Evolutionary conservation across 2,113 vertebrate species (phyloP).

Genomic region (Aegotheles bennettii): DNA sequence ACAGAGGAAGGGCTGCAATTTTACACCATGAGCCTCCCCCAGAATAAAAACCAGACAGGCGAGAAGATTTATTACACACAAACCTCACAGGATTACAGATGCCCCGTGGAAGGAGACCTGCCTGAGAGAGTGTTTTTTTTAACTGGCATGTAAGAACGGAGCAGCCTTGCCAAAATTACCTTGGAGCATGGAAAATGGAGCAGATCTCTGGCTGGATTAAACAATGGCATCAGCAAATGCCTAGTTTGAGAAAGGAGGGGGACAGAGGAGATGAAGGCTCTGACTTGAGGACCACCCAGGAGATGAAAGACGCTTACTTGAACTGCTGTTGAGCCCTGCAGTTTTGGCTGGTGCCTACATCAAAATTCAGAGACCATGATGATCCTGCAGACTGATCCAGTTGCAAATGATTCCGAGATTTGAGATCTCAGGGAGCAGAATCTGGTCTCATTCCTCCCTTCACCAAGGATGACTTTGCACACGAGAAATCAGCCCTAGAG

Average conservation of each 20-base stretch:
- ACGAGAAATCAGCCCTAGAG: background rate
- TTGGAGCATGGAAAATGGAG: constrained; percentile 54
- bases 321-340: background rate
- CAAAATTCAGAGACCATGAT: accelerated
- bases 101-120: background rate
- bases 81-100: background rate
- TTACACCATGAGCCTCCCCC: background rate
- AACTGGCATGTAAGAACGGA: background rate
- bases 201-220: constrained; percentile 13
- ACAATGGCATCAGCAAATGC: constrained; percentile 33
- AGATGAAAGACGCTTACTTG: constrained; percentile 3
- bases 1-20: background rate
- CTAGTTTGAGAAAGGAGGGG: background rate
- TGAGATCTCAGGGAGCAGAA: background rate
- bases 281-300: constrained; percentile 25
- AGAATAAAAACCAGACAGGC: background rate
- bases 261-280: background rate
- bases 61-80: background rate
- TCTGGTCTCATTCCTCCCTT: background rate
- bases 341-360: background rate
- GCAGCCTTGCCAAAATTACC: background rate
- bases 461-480: background rate
- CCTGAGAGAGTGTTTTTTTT: background rate
- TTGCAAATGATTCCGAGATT: background rate
- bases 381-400: background rate